These are phyloP conservation scores for Morinoia aosen DNA, from an alignment of 2,888 invertebrate species.

Conservation along the genomic window DNA sequence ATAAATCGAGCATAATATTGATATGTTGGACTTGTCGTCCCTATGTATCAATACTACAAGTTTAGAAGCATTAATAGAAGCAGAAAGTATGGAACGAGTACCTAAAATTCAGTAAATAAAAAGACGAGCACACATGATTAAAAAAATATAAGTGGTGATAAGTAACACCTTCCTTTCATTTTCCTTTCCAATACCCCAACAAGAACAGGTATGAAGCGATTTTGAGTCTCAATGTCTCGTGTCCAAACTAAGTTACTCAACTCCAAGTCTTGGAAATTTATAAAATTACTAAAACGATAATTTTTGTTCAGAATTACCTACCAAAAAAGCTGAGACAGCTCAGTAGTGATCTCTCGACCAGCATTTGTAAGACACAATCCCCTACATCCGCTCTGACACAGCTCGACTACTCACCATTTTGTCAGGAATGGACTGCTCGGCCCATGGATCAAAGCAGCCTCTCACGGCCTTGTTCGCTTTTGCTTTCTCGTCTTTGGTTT, in stretches of 20 bases:
- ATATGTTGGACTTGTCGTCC: too few species aligned
- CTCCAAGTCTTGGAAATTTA: neutral
- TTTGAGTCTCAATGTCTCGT: neutral
- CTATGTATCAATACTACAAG: too few species aligned
- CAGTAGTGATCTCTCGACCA: neutral
- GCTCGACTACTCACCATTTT: conserved; percentile 72
- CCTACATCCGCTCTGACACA: too few species aligned
- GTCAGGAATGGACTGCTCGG: conserved; percentile 69
- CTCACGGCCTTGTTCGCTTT: neutral
- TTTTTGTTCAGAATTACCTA: neutral
- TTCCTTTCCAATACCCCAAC: neutral
- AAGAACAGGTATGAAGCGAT: neutral
- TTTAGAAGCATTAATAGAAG: too few species aligned
- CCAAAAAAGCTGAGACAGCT: neutral
- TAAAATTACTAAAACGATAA: neutral
- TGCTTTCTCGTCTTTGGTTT: neutral
- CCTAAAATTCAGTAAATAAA: neutral
- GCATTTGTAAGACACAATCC: neutral
- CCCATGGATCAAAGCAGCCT: conserved; percentile 62
- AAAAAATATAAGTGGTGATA: too few species aligned
- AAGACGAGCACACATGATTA: neutral
- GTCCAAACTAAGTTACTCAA: neutral
- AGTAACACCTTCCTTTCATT: neutral
- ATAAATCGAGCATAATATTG: too few species aligned
- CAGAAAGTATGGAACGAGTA: neutral